Conservation (phyloP, 2,888 invertebrate species). For the Morpho achilles region DNA sequence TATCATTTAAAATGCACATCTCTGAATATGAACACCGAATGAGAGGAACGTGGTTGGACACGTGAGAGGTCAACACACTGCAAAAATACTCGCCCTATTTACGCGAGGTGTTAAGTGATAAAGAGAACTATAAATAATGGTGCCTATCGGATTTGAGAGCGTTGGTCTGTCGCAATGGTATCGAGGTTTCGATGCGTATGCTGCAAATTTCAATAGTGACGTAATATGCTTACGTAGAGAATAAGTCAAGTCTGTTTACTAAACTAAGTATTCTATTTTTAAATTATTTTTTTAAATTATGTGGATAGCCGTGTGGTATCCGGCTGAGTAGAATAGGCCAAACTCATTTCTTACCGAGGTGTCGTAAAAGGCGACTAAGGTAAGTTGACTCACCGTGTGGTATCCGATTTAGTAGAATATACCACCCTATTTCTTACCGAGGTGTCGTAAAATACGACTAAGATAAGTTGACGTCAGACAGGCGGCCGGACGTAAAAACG, state of each 20-base stretch:
- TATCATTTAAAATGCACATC: conserved; percentile 26
- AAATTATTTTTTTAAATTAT: too few relatives aligned
- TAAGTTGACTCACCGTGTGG: too few relatives aligned
- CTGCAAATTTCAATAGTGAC: not conserved
- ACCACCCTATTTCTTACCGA: too few relatives aligned
- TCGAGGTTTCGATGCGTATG: not conserved
- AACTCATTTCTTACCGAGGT: too few relatives aligned
- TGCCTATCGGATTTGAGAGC: not conserved
- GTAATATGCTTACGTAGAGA: not conserved
- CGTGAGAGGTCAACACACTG: conserved; percentile 40
- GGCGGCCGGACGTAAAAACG: too few relatives aligned
- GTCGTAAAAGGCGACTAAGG: too few relatives aligned
- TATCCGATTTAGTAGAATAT: too few relatives aligned
- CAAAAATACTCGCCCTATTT: conserved; percentile 25
- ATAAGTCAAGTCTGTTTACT: not conserved
- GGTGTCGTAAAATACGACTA: too few relatives aligned
- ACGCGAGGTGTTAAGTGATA: conserved; percentile 2
- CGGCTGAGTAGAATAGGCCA: too few relatives aligned
- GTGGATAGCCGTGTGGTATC: too few relatives aligned
- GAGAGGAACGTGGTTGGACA: conserved; percentile 33
- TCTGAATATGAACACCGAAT: conserved; percentile 11
- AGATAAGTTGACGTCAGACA: too few relatives aligned
- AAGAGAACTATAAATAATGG: not conserved
- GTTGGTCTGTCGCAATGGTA: not conserved
- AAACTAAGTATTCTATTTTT: too few relatives aligned